Evolutionary conservation across 1,140 invertebrate species (phyloP), one percentile per base, ranked within the genome.

Genomic region (Episyrphus balteatus): DNA sequence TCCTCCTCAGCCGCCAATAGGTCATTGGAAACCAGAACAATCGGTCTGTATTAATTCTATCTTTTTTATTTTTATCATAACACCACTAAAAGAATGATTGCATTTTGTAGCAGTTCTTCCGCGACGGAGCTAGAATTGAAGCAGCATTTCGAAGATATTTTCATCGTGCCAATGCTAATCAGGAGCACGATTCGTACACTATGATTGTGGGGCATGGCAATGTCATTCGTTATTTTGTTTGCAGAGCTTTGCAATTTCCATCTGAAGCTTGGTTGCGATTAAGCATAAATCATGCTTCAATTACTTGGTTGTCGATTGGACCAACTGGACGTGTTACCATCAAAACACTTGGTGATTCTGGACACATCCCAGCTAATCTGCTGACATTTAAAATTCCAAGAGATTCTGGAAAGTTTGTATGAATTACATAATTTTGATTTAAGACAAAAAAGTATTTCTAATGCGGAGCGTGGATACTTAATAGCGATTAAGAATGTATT

Each of bases 131-230:
- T 0, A 75, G 96, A 51, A 99, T 99, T 56, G 96, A 99, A 73
- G 90, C 92, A 6, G 96, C 86, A 7, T 99, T 98, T 70, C 73
- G 93, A 41, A 84, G 86, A 56, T 93, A 96, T 71, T 88, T 99
- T 67, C 81, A 98, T 70, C 75, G 97, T 47, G 94, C 96, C 15
- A 71, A 79, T 42, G 77, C 82, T 2, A 70, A 74, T 5, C 92
- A 99, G 70, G 75, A 80, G 41, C 72, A 83, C 48, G 92, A 98
- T 65, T 81, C 80, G 7, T 94, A 89, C 67, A 96, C 96, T 41
- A 65, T 99, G 26, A 73, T 98, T 39, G 92, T 99, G 6, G 98
- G 94, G 54, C 96, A 99, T 73, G 94, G 89, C 12, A 99, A 99
- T 73, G 94, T 99, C 11, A 99, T 99, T 56, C 73, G 96, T 48